Base-by-base conservation (phyloP, 1,140 invertebrate genomes). In the Telenomus remus region DNA sequence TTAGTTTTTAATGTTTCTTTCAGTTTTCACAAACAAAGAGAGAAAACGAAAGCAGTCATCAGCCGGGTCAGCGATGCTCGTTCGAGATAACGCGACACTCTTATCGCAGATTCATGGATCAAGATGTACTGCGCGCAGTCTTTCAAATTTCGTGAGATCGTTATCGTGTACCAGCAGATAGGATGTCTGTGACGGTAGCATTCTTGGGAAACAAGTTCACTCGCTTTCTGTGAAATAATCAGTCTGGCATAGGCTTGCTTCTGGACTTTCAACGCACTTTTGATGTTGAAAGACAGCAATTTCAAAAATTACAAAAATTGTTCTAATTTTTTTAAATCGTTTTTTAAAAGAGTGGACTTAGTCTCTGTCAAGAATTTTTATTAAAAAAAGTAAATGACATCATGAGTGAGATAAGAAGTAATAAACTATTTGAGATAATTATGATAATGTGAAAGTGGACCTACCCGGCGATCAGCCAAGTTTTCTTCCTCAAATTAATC, bases 121-220 rank as follows among this genome's bases (percentile, higher is more conserved):
- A 27, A 65, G 73, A 76, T 76, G 61, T 46, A 50, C 54, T 56
- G 39, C 11, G 49, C 57, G 48, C 43, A 63, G 54, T 64, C 66
- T 47, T 70, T 76, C 65, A 76, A 70, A 71, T 76, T 76, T 71
- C 47, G 66, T 66, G 50, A 60, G 66, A 76, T 76, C 9, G 5
- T 56, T 76, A 71, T 66, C 74, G 14, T n/a, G n/a, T 3, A 5
- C 39, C 7, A 9, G 37, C 5, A 76, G 65, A 76, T 76, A 64
- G 59, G 43, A 68, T 63, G 61, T 69, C 72, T 68, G 63, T 75
- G 64, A 75, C 71, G 71, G 71, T 66, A 74, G 63, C 63, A 68
- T 68, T 76, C 60, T 48, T 76, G 59, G 59, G 65, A 64, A 76
- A 69, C 39, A 68, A 63, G 43, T 53, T 35, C 43, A 44, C 65